A percentile compares a stretch with the other conserved stretches of the same genome.
Conservation (phyloP, 2,797 vertebrate species). For the Epinephelus malabaricus region DNA sequence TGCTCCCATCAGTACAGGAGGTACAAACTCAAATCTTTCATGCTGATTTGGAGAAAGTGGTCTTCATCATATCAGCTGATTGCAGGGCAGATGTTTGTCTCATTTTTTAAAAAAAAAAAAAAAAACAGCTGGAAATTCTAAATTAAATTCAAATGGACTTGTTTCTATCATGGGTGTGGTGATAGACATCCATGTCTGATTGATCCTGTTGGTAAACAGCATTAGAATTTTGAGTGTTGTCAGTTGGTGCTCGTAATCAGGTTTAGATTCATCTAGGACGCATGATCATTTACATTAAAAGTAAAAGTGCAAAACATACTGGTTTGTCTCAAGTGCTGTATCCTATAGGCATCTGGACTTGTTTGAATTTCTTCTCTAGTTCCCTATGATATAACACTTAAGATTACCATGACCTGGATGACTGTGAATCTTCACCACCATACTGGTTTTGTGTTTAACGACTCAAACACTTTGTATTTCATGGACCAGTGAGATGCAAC, state of each 20-base stretch:
- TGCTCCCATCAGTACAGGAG: background rate
- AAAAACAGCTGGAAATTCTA: background rate
- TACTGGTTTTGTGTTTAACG: conserved; percentile 3
- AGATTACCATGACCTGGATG: too few species aligned
- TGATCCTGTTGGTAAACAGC: background rate
- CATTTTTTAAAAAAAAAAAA: background rate
- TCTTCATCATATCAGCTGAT: background rate
- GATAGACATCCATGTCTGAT: background rate
- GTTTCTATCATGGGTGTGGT: background rate
- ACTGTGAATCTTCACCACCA: too few species aligned
- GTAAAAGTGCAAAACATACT: background rate
- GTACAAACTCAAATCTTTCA: background rate
- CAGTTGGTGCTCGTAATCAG: background rate
- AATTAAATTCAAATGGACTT: background rate
- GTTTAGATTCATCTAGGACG: background rate
- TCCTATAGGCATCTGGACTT: too few species aligned
- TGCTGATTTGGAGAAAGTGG: background rate
- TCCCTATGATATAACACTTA: too few species aligned
- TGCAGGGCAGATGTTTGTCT: background rate
- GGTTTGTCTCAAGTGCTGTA: too few species aligned
- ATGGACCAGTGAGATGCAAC: conserved; percentile 15
- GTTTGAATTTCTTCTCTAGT: too few species aligned
- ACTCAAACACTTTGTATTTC: background rate
- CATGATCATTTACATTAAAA: background rate
- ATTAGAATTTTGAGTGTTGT: conserved; percentile 1